Evolutionary conservation across 2,888 invertebrate genomes (phyloP).

Genomic region (Galeopsomyia nigrocyanea): DNA sequence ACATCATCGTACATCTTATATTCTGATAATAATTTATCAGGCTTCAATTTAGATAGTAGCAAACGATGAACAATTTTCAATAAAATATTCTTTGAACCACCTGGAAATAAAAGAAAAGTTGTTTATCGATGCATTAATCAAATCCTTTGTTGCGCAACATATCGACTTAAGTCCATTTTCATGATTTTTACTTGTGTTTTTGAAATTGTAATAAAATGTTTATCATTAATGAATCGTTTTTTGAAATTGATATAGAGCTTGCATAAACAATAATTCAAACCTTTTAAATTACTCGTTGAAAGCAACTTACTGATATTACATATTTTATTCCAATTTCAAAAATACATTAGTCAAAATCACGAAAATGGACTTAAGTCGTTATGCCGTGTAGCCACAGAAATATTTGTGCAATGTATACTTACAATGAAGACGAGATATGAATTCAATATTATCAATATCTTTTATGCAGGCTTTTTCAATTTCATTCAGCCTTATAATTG

Average conservation of each 20-base stretch:
- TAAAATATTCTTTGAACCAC: slow-evolving; percentile 48
- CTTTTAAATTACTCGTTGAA: too few relatives aligned
- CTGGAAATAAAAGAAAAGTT: slow-evolving; percentile 43
- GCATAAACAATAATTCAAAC: too few relatives aligned
- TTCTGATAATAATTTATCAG: slow-evolving; percentile 38
- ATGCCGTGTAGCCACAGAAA: too few relatives aligned
- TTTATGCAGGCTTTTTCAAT: slow-evolving; percentile 17
- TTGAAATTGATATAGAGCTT: too few relatives aligned
- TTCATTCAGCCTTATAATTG: slow-evolving; percentile 51
- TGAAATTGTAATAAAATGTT: slow-evolving; percentile 7
- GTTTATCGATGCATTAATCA: too few relatives aligned
- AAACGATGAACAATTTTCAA: slow-evolving; percentile 56
- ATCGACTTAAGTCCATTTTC: too few relatives aligned
- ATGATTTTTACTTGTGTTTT: too few relatives aligned
- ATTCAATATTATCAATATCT: slow-evolving; percentile 50
- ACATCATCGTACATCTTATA: slow-evolving; percentile 55
- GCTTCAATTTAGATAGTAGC: slow-evolving; percentile 54
- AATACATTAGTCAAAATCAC: slow-evolving; percentile 8
- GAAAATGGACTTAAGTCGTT: too few relatives aligned
- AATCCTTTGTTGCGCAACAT: too few relatives aligned
- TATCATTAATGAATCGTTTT: slow-evolving; percentile 9
- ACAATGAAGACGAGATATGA: slow-evolving; percentile 55
- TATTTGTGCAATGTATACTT: slow-evolving; percentile 24
- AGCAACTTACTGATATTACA: too few relatives aligned
- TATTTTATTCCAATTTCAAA: slow-evolving; percentile 1